phyloP scores from a whole-genome alignment of 2,888 invertebrate species.

The Himalopsyche tibetana region DNA sequence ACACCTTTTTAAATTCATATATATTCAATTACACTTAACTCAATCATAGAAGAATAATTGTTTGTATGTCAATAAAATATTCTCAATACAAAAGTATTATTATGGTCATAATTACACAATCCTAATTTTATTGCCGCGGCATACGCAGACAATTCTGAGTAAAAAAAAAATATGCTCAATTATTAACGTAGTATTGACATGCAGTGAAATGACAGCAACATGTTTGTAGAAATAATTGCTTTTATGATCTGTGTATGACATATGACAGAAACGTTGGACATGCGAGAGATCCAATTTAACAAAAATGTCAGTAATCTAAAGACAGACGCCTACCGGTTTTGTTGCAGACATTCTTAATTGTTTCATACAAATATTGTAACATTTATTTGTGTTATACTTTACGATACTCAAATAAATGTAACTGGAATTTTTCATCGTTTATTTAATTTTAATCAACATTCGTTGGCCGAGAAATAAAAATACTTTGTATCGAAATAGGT shows the following conservation, averaged over 20 bases:
- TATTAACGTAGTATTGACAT: constrained; percentile 8
- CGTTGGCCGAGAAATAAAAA: too few species aligned
- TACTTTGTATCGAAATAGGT: too few species aligned
- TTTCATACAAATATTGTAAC: too few species aligned
- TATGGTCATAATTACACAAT: constrained; percentile 32
- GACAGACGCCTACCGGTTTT: too few species aligned
- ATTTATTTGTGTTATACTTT: too few species aligned
- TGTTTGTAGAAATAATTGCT: constrained; percentile 31
- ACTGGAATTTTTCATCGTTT: too few species aligned
- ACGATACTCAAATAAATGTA: too few species aligned
- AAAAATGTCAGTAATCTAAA: background rate
- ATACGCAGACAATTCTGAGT: background rate
- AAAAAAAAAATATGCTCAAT: constrained; percentile 8
- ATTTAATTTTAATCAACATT: too few species aligned
- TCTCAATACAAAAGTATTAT: background rate
- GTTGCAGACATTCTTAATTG: too few species aligned
- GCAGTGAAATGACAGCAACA: constrained; percentile 20
- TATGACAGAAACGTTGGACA: background rate
- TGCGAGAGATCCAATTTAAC: background rate
- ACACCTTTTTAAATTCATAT: background rate
- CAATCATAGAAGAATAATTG: background rate
- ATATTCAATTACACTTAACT: background rate
- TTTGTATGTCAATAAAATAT: background rate
- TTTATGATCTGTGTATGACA: background rate
- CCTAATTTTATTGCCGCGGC: background rate